phyloP scores from a whole-genome alignment of 2,797 vertebrate genomes.

The Alosa sapidissima region DNA sequence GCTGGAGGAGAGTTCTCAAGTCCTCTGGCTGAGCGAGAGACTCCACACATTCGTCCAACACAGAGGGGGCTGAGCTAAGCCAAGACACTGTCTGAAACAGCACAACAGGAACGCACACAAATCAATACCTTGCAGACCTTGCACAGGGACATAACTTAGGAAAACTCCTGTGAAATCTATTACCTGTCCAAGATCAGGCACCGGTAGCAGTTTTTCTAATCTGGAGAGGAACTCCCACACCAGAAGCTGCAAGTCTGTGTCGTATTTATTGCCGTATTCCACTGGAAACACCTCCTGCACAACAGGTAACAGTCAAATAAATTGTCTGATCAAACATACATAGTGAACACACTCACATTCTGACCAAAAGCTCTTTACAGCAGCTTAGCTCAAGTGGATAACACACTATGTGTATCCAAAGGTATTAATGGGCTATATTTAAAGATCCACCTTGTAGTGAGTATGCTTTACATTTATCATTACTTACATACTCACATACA shows the following conservation, averaged over 20 bases:
- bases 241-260: conserved; percentile 41
- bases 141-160: not conserved
- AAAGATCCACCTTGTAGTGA: not conserved
- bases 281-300: conserved; percentile 61
- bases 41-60: conserved; percentile 60
- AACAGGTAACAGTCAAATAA: not conserved
- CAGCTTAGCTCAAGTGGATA: not conserved
- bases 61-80: conserved; percentile 61
- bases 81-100: conserved; percentile 56
- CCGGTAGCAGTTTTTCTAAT: conserved; percentile 62
- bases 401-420: not conserved
- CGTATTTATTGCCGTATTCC: conserved; percentile 47
- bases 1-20: conserved; percentile 60
- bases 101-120: not conserved
- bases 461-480: not conserved
- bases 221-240: conserved; percentile 67
- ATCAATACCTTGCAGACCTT: not conserved
- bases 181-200: conserved; percentile 65
- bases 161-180: not conserved
- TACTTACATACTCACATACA: not conserved
- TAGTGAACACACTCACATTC: not conserved
- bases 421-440: not conserved
- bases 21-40: conserved; percentile 53
- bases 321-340: not conserved
- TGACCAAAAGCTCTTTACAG: not conserved